These are phyloP conservation scores for Diploptera punctata DNA, from an alignment of 2,888 invertebrate species.

Conservation along the genomic window DNA sequence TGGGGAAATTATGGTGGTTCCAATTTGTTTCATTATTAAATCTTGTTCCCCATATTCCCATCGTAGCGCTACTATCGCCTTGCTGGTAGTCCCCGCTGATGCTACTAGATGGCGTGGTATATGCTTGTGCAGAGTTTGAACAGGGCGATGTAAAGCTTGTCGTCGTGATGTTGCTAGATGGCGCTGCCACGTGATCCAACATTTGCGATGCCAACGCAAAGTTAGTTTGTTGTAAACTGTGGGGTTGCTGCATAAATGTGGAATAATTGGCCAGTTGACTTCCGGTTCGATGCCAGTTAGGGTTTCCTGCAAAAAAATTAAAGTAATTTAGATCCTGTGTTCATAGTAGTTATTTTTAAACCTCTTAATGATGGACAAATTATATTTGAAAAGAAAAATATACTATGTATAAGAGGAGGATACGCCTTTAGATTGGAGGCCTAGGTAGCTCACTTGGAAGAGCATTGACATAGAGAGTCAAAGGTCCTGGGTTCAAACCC, in stretches of 20 bases:
- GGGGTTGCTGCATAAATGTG: not conserved
- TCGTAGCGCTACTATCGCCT: not conserved
- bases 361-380: no score
- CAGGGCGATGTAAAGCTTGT: not conserved
- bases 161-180: not conserved
- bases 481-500: no score
- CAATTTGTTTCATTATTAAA: not conserved
- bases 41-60: constrained; percentile 7
- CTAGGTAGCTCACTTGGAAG: no score
- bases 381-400: no score
- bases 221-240: not conserved
- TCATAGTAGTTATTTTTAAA: no score
- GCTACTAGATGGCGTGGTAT: not conserved
- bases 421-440: no score
- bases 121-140: not conserved
- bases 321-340: no score
- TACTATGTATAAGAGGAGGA: no score
- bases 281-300: constrained; percentile 14
- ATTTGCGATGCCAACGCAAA: not conserved
- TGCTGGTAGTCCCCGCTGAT: constrained; percentile 1
- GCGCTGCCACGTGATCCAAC: not conserved
- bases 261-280: constrained; percentile 5
- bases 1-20: not conserved
- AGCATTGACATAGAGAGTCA: no score
- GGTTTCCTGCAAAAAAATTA: not conserved